These are phyloP conservation scores for Myotis findleyi DNA, from an alignment of 2,797 vertebrate genomes.

Conservation along the genomic window DNA sequence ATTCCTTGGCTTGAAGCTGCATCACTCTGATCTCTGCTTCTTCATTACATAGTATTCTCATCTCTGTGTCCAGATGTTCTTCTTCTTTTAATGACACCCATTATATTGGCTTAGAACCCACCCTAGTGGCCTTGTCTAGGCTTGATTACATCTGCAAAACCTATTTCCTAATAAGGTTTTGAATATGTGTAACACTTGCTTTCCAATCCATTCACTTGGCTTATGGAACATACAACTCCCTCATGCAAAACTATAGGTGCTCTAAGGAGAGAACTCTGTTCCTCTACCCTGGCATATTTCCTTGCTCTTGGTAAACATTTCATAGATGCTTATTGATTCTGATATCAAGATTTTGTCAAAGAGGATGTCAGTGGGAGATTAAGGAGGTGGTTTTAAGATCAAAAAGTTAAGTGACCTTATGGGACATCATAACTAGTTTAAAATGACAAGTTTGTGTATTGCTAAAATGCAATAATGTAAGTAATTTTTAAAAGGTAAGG, in stretches of 20 bases:
- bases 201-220: not conserved
- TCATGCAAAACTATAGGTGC: not conserved
- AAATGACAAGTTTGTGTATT: slow-evolving; percentile 20
- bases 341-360: slow-evolving; percentile 27
- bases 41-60: not conserved
- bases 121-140: not conserved
- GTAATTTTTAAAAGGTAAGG: not conserved
- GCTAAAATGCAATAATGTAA: not conserved
- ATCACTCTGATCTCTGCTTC: not conserved
- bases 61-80: not conserved
- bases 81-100: not conserved
- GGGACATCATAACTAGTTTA: not conserved
- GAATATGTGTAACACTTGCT: not conserved
- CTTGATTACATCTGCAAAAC: not conserved
- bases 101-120: not conserved
- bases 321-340: slow-evolving; percentile 1
- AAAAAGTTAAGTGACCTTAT: not conserved
- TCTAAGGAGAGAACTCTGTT: not conserved
- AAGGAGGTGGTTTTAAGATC: not conserved
- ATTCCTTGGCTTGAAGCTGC: not conserved
- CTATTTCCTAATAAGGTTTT: not conserved
- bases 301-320: slow-evolving; percentile 33
- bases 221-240: not conserved
- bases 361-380: not conserved
- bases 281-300: not conserved